Conservation (phyloP, 37 sponge, comb jelly and placozoan genomes). For the Aphrocallistes beatrix region DNA sequence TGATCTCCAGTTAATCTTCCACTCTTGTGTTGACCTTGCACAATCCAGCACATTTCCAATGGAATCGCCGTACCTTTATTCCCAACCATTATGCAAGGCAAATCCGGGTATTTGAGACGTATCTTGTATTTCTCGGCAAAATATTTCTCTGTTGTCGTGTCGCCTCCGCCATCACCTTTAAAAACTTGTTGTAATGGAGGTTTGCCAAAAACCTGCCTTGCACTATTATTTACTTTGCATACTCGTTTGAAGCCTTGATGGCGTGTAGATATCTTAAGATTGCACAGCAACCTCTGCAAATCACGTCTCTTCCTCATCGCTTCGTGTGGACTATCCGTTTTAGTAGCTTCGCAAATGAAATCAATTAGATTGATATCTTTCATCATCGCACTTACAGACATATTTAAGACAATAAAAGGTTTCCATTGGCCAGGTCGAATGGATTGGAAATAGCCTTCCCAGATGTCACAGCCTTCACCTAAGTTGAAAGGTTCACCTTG, state of each 20-base stretch:
- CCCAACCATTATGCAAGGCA: constrained; percentile 57
- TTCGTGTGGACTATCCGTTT: background rate
- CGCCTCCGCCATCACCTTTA: constrained; percentile 7
- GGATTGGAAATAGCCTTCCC: constrained; percentile 46
- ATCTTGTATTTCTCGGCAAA: constrained; percentile 33
- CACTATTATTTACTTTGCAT: background rate
- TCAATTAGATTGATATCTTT: background rate
- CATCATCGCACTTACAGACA: background rate
- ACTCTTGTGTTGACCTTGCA: constrained; percentile 41
- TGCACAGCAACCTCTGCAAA: background rate
- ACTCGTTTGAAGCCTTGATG: background rate
- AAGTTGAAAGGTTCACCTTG: background rate
- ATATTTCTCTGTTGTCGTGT: constrained; percentile 34
- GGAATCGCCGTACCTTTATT: background rate
- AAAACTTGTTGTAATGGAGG: background rate
- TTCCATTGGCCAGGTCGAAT: constrained; percentile 27
- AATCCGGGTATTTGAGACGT: constrained; percentile 30
- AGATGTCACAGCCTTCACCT: constrained; percentile 49
- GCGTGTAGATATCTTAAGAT: background rate
- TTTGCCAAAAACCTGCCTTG: constrained; percentile 2
- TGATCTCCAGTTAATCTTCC: constrained; percentile 42
- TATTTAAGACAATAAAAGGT: background rate
- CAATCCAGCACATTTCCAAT: constrained; percentile 31
- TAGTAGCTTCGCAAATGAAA: background rate
- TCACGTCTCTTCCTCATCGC: background rate